These are phyloP conservation scores for Deilephila porcellus DNA, from an alignment of 2,888 invertebrate species.

Conservation along the genomic window DNA sequence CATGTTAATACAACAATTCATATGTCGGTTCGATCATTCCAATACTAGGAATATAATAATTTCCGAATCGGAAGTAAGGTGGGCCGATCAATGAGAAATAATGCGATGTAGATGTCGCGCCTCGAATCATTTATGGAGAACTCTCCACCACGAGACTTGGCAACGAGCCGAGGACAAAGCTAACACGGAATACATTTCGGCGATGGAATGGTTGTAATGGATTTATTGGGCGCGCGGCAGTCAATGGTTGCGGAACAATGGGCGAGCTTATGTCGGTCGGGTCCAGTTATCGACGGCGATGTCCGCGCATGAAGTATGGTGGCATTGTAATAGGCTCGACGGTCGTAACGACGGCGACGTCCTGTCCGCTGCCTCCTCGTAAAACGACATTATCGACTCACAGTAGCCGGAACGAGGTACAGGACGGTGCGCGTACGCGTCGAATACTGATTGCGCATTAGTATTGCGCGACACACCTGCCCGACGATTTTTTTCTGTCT, in stretches of 20 bases:
- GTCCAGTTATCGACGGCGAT: conserved; percentile 62
- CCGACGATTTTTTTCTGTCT: conserved; percentile 80
- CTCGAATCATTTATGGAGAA: conserved; percentile 78
- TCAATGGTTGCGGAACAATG: conserved; percentile 73
- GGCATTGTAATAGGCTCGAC: conserved; percentile 82
- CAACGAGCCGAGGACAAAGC: conserved; percentile 38
- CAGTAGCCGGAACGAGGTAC: conserved; percentile 85
- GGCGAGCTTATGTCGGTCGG: conserved; percentile 54
- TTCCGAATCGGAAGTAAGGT: conserved; percentile 85
- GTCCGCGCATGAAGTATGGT: conserved; percentile 75
- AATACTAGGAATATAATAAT: conserved; percentile 78
- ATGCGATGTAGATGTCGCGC: conserved; percentile 80
- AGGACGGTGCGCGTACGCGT: conserved; percentile 80
- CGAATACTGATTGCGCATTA: conserved; percentile 84
- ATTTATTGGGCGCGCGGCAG: conserved; percentile 55
- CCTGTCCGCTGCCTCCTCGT: conserved; percentile 83
- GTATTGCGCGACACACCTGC: conserved; percentile 83
- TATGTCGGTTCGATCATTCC: conserved; percentile 69
- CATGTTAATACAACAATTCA: conserved; percentile 68
- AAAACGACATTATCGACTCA: conserved; percentile 84
- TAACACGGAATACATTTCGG: conserved; percentile 64
- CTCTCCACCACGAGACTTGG: conserved; percentile 54
- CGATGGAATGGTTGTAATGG: conserved; percentile 50
- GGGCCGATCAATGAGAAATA: conserved; percentile 78
- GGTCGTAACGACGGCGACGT: conserved; percentile 84